Evolutionary conservation across 2,113 vertebrate species (phyloP).

Genomic region (Macroglossus sobrinus): DNA sequence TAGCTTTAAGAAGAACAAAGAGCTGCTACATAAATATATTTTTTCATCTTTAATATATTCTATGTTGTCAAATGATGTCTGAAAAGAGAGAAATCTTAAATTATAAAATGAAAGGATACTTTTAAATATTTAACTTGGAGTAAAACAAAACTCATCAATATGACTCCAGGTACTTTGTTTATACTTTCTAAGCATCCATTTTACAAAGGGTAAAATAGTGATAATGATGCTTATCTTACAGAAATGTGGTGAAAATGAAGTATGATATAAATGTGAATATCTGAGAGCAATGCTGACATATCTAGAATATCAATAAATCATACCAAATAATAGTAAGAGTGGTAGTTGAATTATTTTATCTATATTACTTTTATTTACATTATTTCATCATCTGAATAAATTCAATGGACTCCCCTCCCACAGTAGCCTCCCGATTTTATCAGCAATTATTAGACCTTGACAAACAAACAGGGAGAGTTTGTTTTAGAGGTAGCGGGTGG

Average conservation of each 20-base stretch:
- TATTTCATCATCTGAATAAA: not conserved
- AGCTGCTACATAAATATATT: not conserved
- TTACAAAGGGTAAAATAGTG: not conserved
- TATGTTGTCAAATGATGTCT: not conserved
- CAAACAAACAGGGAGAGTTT: not conserved
- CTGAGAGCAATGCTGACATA: not conserved
- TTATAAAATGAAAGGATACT: not conserved
- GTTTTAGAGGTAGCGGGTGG: not conserved
- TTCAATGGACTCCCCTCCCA: not conserved
- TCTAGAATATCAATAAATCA: not conserved
- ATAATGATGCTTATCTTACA: not conserved
- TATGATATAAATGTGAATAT: not conserved
- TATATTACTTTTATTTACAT: not conserved
- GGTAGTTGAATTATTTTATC: not conserved
- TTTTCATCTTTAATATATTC: not conserved
- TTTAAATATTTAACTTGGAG: not conserved
- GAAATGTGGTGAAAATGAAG: not conserved
- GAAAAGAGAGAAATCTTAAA: not conserved
- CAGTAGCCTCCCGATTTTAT: not conserved
- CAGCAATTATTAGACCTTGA: not conserved
- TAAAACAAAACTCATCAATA: not conserved
- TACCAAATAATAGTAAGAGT: not conserved
- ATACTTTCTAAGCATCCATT: not conserved
- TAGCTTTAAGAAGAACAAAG: not conserved
- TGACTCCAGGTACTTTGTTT: not conserved